These are phyloP conservation scores for Yponomeuta evonymella DNA, from an alignment of 2,888 invertebrate species.

Conservation along the genomic window DNA sequence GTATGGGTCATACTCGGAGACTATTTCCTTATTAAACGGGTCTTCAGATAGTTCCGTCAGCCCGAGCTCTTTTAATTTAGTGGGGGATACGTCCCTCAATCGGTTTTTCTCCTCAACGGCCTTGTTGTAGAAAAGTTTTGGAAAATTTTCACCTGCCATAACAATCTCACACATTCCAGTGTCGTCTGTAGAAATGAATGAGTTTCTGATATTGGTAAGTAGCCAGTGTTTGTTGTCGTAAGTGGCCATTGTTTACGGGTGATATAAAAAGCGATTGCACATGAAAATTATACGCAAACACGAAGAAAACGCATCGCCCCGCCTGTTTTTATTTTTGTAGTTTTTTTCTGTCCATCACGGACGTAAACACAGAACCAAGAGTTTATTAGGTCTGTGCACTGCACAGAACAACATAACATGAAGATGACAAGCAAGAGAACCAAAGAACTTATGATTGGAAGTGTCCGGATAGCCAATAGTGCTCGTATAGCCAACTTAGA, in stretches of 20 bases:
- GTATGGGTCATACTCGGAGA: slow-evolving; percentile 80
- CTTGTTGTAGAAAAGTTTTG: slow-evolving; percentile 71
- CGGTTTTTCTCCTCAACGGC: slow-evolving; percentile 60
- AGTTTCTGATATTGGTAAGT: slow-evolving; percentile 93
- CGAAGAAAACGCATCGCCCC: too few species aligned
- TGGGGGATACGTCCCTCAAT: slow-evolving; percentile 46
- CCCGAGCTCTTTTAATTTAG: slow-evolving; percentile 46
- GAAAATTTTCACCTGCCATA: slow-evolving; percentile 89
- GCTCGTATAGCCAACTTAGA: too few species aligned
- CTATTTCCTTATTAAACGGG: slow-evolving; percentile 55
- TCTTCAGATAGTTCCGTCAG: slow-evolving; percentile 50
- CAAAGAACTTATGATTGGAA: too few species aligned
- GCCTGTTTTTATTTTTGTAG: too few species aligned
- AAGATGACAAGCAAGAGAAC: too few species aligned
- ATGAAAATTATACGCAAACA: not conserved
- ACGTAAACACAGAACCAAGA: too few species aligned
- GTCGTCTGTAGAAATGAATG: slow-evolving; percentile 96
- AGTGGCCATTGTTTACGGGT: slow-evolving; percentile 82
- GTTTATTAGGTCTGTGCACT: too few species aligned
- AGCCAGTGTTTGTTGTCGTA: slow-evolving; percentile 96
- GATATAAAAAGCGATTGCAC: not conserved
- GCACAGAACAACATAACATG: too few species aligned
- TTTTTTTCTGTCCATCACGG: too few species aligned
- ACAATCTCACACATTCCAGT: slow-evolving; percentile 95
- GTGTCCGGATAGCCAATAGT: too few species aligned